Evolutionary conservation across 92 coral and sea anemone genomes (phyloP), one percentile per base, ranked within the genome.

Genomic region (Actinernus sp.): DNA sequence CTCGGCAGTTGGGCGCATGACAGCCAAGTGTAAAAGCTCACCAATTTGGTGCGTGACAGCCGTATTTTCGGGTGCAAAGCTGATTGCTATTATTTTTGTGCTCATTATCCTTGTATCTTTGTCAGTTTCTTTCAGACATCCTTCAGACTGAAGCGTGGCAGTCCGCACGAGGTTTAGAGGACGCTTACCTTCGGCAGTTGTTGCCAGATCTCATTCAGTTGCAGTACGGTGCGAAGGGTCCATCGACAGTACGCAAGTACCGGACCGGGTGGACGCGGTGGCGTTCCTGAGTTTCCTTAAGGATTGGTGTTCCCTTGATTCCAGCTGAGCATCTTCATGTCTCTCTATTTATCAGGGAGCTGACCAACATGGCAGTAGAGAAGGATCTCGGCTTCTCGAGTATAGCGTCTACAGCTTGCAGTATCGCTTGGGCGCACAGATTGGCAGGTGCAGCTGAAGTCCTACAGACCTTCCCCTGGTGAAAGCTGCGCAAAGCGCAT

Each of bases 381-480:
- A 79, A 79, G 12, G 68, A 39, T 22, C 17, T 21, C 23, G 86
- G 81, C 10, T 10, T 49, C 27, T 47, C 71, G 26, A 26, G 40
- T 26, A 8, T 71, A 23, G 73, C 71, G 20, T 27, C 55, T 4
- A 30, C 39, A 3, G 51, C 60, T 8, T 76, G 70, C 53, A 61
- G 79, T 34, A 71, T 56, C 0, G 37, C 29, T 17, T 73, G 68
- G 76, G 68, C 46, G 39, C 66, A 73, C 34, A 18, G 37, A 17
- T 8, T 61, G 24, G 74, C 61, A 8, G 69, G 82, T 38, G 10
- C 55, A 12, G 49, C 63, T 31, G 55, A 22, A 31, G 44, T 45
- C 37, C 80, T 54, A 71, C 71, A 4, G 27, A 60, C 26, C 80
- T 46, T 40, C 85, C 73, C 25, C 28, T 61, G 5, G 82, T 81